phyloP scores from a whole-genome alignment of 2,888 invertebrate genomes.

The Zelleria hepariella region DNA sequence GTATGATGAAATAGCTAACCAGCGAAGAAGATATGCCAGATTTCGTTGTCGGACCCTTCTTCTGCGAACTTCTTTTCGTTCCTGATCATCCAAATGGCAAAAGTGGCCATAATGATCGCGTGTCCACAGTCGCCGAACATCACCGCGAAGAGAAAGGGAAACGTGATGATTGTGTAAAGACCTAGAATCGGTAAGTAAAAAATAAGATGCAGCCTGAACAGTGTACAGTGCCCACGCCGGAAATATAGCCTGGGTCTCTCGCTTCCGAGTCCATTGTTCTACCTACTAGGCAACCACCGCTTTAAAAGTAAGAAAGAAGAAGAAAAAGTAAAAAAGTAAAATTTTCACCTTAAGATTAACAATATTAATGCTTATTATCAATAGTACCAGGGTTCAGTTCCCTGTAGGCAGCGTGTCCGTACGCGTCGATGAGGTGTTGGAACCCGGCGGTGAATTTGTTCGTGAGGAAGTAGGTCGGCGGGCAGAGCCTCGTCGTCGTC shows the following conservation, averaged over 20 bases:
- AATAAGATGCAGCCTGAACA: not conserved
- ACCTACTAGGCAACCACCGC: too few species aligned
- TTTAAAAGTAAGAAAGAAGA: too few species aligned
- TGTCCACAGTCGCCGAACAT: slow-evolving; percentile 98
- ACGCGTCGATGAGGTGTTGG: slow-evolving; percentile 92
- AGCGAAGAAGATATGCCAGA: slow-evolving; percentile 96
- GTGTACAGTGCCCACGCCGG: too few species aligned
- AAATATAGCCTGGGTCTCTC: too few species aligned
- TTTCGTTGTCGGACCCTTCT: slow-evolving; percentile 79
- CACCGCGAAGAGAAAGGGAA: slow-evolving; percentile 93
- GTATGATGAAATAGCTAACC: too few species aligned
- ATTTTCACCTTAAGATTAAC: too few species aligned
- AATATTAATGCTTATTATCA: too few species aligned
- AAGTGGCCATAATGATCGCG: slow-evolving; percentile 81
- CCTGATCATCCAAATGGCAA: slow-evolving; percentile 82
- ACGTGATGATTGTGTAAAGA: slow-evolving; percentile 87
- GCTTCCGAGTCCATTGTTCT: too few species aligned
- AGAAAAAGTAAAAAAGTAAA: too few species aligned
- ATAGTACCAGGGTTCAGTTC: slow-evolving; percentile 89
- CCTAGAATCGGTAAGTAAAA: slow-evolving; percentile 76
- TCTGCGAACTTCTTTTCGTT: slow-evolving; percentile 78
- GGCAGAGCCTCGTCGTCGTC: slow-evolving; percentile 76
- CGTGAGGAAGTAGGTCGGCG: slow-evolving; percentile 90
- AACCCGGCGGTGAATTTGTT: slow-evolving; percentile 94
- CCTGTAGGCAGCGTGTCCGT: slow-evolving; percentile 90